Evolutionary conservation across 2,888 invertebrate species (phyloP), one percentile per base, ranked within the genome.

Genomic region (Penaeus monodon): DNA sequence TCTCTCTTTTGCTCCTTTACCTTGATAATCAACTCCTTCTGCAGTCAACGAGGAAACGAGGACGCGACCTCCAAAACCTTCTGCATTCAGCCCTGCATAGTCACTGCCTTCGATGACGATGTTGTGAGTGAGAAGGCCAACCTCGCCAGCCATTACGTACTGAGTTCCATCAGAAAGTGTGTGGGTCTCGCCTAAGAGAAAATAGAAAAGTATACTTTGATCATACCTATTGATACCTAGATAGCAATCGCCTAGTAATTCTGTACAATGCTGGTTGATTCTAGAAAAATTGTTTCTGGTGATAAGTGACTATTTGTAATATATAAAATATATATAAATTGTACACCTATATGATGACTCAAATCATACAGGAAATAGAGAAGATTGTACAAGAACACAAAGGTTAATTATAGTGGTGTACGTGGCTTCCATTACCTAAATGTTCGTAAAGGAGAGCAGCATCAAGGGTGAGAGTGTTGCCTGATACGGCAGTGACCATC

Each of bases 71-170:
- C 89, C 89, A 22, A 90, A 88, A 14, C 84, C 85, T 57, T 90
- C 84, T 57, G 84, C 79, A 17, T 29, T 49, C 57, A 88, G 68
- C 57, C 33, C 80, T 33, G 81, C 78, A 27, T 89, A 89, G 10
- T 68, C 70, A 33, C 78, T 88, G 27, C 91, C 91, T 77, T 89
- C 86, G 29, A 90, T 86, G 73, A 84, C 87, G 73, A 90, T 89
- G 44, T 90, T 89, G 74, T 89, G 86, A 0, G 88, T 82, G 24
- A 90, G 86, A 3, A 90, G 79, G 22, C 90, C 90, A 3, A 90
- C 90, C 85, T 90, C 89, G 0, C 88, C 90, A 22, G 88, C 84
- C 90, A 90, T 87, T 29, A 84, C 76, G 14, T 76, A 83, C 8
- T 38, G 66, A 10, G 77, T 44, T 44, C 76, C 82, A 57, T 29